Evolutionary conservation across 2,888 invertebrate genomes (phyloP).

Genomic region (Acanthosepion esculentum): DNA sequence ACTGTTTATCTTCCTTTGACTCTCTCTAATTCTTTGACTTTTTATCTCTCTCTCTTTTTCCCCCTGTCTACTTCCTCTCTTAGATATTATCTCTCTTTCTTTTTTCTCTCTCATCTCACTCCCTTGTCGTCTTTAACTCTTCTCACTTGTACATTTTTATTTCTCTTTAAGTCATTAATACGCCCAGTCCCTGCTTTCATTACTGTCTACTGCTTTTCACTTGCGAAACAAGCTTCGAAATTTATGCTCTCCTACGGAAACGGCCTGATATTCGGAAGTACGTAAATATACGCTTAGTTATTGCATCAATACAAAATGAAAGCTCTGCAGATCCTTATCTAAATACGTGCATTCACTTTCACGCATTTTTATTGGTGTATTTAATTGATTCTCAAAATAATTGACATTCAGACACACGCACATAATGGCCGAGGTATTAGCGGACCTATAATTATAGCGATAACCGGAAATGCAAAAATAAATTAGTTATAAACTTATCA

Average conservation of each 20-base stretch:
- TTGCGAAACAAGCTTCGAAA: background rate
- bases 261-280: background rate
- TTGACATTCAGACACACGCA: background rate
- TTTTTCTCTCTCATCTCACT: too few species aligned
- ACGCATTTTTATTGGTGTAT: background rate
- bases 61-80: too few species aligned
- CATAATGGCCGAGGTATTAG: background rate
- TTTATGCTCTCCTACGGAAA: background rate
- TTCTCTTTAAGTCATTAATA: background rate
- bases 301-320: background rate
- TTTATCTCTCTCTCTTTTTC: too few species aligned
- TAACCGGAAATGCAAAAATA: background rate
- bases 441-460: background rate
- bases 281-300: background rate
- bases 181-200: background rate
- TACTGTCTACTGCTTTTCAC: background rate
- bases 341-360: background rate
- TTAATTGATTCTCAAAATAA: background rate
- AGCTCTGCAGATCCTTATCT: background rate
- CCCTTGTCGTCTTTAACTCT: background rate
- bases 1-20: background rate
- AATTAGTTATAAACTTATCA: background rate
- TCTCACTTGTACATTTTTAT: background rate
- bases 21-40: background rate
- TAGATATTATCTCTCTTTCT: background rate